phyloP scores from a whole-genome alignment of 2,888 invertebrate species.

The Platycnemis pennipes region DNA sequence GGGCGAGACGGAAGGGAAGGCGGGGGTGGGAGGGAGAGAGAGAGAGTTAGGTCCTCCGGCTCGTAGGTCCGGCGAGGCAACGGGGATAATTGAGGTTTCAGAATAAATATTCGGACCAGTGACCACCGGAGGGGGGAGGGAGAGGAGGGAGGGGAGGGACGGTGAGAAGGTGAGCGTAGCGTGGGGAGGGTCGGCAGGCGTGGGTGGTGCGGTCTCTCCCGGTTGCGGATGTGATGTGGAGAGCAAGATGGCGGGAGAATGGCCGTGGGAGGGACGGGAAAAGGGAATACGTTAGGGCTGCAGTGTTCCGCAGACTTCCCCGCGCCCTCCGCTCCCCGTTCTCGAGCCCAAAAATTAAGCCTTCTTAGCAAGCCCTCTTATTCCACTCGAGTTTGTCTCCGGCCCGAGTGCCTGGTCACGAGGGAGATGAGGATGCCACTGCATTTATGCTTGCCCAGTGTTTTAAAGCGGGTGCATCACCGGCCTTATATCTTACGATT shows the following conservation, averaged over 20 bases:
- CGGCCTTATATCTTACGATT: too few species aligned
- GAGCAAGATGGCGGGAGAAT: constrained; percentile 32
- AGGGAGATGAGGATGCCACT: too few species aligned
- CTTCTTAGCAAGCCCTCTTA: background rate
- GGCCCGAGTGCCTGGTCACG: too few species aligned
- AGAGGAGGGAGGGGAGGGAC: constrained; percentile 21
- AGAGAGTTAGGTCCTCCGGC: background rate
- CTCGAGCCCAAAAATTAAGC: background rate
- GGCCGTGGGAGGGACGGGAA: background rate
- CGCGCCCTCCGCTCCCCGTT: background rate
- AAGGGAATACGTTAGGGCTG: constrained; percentile 15
- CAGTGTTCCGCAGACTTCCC: background rate
- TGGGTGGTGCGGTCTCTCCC: background rate
- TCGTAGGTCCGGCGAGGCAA: constrained; percentile 49
- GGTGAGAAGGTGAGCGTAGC: constrained; percentile 68
- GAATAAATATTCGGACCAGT: constrained; percentile 65
- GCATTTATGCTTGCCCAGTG: too few species aligned
- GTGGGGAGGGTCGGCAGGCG: constrained; percentile 69
- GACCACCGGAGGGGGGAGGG: constrained; percentile 56
- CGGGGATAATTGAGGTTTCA: constrained; percentile 63
- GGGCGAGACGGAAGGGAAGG: background rate
- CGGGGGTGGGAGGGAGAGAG: background rate
- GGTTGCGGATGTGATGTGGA: constrained; percentile 27
- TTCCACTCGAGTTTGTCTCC: too few species aligned
- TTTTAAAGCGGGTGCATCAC: too few species aligned